Evolutionary conservation across 2,113 vertebrate genomes (phyloP), one percentile per base, ranked within the genome.

Genomic region (Microtus ochrogaster): DNA sequence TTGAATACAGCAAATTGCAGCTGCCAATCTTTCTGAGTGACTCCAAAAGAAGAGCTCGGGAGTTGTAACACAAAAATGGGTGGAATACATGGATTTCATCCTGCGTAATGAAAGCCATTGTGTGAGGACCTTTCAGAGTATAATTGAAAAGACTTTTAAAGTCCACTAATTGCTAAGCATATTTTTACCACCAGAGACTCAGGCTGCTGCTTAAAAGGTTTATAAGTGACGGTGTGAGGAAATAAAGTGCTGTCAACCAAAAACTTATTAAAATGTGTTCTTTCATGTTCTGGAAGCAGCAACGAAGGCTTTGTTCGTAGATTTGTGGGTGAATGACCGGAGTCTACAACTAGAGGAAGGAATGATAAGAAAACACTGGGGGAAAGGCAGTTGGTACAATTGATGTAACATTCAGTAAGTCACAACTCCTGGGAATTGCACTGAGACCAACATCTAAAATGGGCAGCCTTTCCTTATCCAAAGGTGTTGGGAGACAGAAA

Each of bases 111-210:
- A 93, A 96, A 93, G 73, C 86, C 44, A 92, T 97, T 97, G 94
- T 73, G 39, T 89, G 74, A 95, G 70, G 95, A 92, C 97, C 94
- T 95, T 92, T 97, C 92, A 89, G 70, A 96, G 97, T 36, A 68
- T 70, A 90, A 92, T 98, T 97, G 98, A 92, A 98, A 98, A 89
- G 98, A 86, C 92, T 97, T 98, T 98, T 94, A 98, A 86, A 98
- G 49, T 66, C 55, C 90, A 94, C 65, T 97, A 97, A 95, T 96
- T 97, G 94, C 96, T 63, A 96, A 89, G 76, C 68, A 79, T 95
- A 78, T 66, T 92, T 63, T 96, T 97, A 88, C 92, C 49, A 92
- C 95, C 82, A 93, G 86, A 89, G 82, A n/a, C 86, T 39, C 63
- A 68, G 89, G 90, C 68, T 97, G 91, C 95, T 98, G 91, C 97